A percentile compares a stretch with the other conserved stretches of the same genome.
Evolutionary conservation across 2,113 vertebrate genomes (phyloP).

Genomic region (Ciconia stormi): DNA sequence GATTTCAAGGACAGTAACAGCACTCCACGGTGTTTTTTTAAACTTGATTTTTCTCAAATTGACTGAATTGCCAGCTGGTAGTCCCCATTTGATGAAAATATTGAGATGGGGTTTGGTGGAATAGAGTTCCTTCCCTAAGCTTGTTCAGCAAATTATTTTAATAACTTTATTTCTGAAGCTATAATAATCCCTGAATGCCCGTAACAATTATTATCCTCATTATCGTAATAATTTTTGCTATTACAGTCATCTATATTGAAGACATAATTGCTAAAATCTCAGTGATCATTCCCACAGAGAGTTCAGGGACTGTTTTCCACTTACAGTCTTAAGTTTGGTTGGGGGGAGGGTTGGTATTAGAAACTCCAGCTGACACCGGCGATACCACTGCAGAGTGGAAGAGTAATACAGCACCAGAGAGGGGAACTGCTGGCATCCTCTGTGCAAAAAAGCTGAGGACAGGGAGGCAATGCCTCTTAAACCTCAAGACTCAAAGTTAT

Average conservation of each 20-base stretch:
- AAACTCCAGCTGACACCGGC: neutral
- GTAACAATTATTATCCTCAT: neutral
- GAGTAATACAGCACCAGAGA: neutral
- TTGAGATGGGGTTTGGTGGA: neutral
- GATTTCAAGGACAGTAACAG: neutral
- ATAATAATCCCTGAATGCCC: neutral
- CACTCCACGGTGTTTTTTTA: neutral
- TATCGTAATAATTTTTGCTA: neutral
- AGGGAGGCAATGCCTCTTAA: neutral
- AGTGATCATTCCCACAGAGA: neutral
- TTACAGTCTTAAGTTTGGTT: neutral
- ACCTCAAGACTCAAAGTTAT: neutral
- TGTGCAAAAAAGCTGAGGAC: neutral
- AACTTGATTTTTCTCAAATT: neutral
- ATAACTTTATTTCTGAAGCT: neutral
- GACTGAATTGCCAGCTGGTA: neutral
- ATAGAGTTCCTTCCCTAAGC: neutral
- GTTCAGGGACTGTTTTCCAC: neutral
- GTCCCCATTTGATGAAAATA: neutral
- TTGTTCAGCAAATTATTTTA: slow-evolving; percentile 14
- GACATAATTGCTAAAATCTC: neutral
- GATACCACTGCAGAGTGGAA: neutral
- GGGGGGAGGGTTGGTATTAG: neutral
- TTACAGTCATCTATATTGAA: neutral
- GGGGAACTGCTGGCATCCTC: neutral